Base-by-base conservation (phyloP, 2,113 vertebrate genomes). In the Sterna hirundo region DNA sequence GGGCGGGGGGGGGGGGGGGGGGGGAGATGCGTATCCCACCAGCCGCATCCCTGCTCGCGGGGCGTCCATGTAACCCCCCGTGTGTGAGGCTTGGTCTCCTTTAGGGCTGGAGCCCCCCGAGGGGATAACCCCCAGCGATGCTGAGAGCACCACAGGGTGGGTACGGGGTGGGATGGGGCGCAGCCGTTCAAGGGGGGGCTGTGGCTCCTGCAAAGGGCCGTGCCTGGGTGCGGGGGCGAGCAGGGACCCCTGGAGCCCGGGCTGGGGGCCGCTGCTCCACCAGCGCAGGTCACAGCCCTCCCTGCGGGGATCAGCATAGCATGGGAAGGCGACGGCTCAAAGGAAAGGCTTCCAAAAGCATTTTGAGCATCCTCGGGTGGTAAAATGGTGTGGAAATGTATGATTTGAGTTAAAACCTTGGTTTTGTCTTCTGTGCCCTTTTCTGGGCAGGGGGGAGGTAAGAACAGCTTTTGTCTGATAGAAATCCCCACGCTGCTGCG, bases 251-350 rank as follows among this genome's bases (percentile, higher is more conserved):
- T 3, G 11, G 14, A 66, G 26, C 49, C 18, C 3, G 1, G 20
- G 16, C 22, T 47, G 2, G 5, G 42, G 52, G 42, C 40, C 36
- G 64, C 51, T 32, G 58, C 32, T 66, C 22, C 1, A 1, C 4
- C 9, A 12, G 25, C 13, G 69, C 38, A 8, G 40, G 60, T 58
- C 15, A 3, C 72, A n/a, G 19, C 22, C 15, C 13, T 34, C 15
- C 16, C 47, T 15, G 52, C 7, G 3, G n/a, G 58, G 15, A 36
- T 23, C 38, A 5, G 16, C 13, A 0, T 2, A 8, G n/a, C 4
- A 4, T 6, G 29, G 49, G 51, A 57, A 57, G 42, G 11, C 51
- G 9, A 11, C 1, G 4, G 22, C 58, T 57, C 51, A 7, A 16
- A 29, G 58, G 11, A 40, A n/a, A 16, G 16, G 15, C 72, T 57